These are phyloP conservation scores for pig (Sus scrofa) DNA, from an alignment of 2,113 vertebrate genomes.

Conservation along the genomic window T2T-Sscrofa CM000821.6:19838501-19839000, in stretches of 20 bases:
- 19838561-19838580: background rate
- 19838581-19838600: background rate
- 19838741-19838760: background rate
- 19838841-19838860: background rate
- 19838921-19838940: rapidly evolving
- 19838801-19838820: background rate
- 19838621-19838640: background rate
- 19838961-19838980: rapidly evolving
- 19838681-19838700: background rate
- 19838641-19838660: background rate
- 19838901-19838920: background rate
- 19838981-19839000: rapidly evolving
- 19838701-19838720: background rate
- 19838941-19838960: background rate
- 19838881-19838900: background rate
- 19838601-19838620: background rate
- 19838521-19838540: background rate
- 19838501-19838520: background rate
- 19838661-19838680: background rate
- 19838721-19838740: background rate
- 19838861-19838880: rapidly evolving
- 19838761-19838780: background rate
- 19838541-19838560: background rate
- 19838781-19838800: background rate
- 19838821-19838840: background rate